Base-by-base conservation (phyloP, 2,888 invertebrate species). In the Adelognathus sp. region DNA sequence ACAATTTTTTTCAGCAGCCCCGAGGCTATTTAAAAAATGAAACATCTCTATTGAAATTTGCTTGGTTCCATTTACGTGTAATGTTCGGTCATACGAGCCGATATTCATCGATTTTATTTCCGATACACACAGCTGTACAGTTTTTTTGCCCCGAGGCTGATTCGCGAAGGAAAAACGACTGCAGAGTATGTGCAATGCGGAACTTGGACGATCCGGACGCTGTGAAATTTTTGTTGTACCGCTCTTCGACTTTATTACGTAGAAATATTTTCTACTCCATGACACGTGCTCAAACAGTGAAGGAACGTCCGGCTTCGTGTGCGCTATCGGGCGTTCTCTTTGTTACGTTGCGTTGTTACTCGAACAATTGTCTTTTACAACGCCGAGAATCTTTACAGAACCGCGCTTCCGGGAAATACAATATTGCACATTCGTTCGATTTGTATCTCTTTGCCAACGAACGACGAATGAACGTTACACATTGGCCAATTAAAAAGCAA, bases 11-110 rank as follows among this genome's bases (percentile, higher is more conserved):
- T 50, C 21, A 24, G 9, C 21, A 21, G 24, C 24, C 46, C n/a
- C n/a, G 24, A 41, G 64, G 31, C 50, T 46, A 46, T 29, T 69
- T 80, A 66, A 56, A 41, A 72, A 24, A 18, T 4, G 11, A 50
- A 50, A 14, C 14, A n/a, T 24, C 4, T 21, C 3, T n/a, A 24
- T 50, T 67, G 66, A 69, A 70, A 69, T 44, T 77, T 21, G 46
- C 11, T 50, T 4, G 11, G n/a, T 24, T 50, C 1, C 4, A 11
- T 21, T n/a, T 36, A 36, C 36, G n/a, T n/a, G n/a, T n/a, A n/a
- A 36, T 36, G 9, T 36, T n/a, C 36, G 36, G 36, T 36, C 9
- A 36, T 36, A 9, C 1, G 36, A 36, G 36, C 9, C 7, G n/a
- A 1, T 36, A 36, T 36, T n/a, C 11, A 36, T 36, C 36, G n/a